A percentile compares a stretch with the other conserved stretches of the same genome.
Evolutionary conservation across 2,113 vertebrate species (phyloP).

Genomic region (Eira barbara): DNA sequence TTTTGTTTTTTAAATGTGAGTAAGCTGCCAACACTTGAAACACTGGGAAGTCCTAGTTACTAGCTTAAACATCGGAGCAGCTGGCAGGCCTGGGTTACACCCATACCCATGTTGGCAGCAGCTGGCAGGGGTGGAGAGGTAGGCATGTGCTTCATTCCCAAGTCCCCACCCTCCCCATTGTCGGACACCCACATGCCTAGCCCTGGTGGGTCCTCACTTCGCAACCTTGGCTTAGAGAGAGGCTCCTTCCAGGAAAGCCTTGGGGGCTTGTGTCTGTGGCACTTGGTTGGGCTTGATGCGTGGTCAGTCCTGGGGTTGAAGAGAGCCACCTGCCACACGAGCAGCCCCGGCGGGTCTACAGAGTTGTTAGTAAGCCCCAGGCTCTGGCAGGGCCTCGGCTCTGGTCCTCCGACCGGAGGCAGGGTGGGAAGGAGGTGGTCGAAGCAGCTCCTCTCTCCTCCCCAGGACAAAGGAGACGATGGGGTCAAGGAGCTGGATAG

Average conservation of each 20-base stretch:
- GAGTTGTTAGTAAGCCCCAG: neutral
- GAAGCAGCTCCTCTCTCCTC: neutral
- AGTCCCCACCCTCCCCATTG: neutral
- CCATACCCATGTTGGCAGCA: rapidly evolving
- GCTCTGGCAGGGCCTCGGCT: neutral
- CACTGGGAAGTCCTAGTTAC: neutral
- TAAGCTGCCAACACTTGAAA: neutral
- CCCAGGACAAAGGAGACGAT: slow-evolving; percentile 82
- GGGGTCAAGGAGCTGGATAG: slow-evolving; percentile 84
- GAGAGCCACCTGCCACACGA: neutral
- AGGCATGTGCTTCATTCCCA: neutral
- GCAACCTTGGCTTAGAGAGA: neutral
- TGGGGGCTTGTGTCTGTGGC: neutral
- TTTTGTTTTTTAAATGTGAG: neutral
- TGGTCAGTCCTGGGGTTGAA: neutral
- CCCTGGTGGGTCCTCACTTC: neutral
- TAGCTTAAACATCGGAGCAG: neutral
- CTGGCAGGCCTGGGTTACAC: neutral
- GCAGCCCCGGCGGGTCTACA: neutral
- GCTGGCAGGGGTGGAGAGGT: neutral
- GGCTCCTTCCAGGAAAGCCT: neutral
- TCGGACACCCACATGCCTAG: neutral
- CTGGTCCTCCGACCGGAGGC: neutral
- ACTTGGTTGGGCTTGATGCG: no score
- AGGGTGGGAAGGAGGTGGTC: neutral